Conservation (phyloP, 2,888 invertebrate species). For the Pristionchus fissidentatus region DNA sequence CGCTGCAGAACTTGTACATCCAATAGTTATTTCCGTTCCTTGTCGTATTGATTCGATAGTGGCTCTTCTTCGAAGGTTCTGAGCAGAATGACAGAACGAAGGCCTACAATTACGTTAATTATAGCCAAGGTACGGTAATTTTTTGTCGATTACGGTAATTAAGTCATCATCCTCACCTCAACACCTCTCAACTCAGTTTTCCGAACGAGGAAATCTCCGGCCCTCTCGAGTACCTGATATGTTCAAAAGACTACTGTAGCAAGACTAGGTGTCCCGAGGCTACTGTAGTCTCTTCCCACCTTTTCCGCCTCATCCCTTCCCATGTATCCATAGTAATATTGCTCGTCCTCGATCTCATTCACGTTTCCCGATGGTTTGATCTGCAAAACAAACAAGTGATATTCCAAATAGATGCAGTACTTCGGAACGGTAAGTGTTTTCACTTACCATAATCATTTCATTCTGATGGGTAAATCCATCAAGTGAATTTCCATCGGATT, state of each 20-base stretch:
- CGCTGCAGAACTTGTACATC: slow-evolving; percentile 61
- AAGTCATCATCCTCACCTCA: slow-evolving; percentile 47
- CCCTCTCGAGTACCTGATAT: slow-evolving; percentile 23
- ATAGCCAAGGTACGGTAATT: not conserved
- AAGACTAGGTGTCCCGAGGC: not conserved
- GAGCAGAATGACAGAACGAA: slow-evolving; percentile 52
- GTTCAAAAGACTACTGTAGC: not conserved
- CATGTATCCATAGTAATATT: slow-evolving; percentile 61
- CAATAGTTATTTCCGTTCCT: slow-evolving; percentile 54
- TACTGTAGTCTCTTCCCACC: not conserved
- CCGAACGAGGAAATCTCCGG: slow-evolving; percentile 62
- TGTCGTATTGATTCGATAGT: slow-evolving; percentile 55
- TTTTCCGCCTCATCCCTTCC: slow-evolving; percentile 29
- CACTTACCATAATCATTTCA: not conserved
- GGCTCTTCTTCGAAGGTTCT: slow-evolving; percentile 9
- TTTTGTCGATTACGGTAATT: slow-evolving; percentile 1
- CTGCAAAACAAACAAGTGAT: not conserved
- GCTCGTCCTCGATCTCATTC: slow-evolving; percentile 59
- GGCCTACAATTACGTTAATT: slow-evolving; percentile 43
- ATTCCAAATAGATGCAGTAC: not conserved
- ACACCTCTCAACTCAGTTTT: slow-evolving; percentile 54
- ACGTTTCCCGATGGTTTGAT: not conserved
- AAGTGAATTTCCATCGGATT: not conserved
- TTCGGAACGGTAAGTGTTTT: not conserved
- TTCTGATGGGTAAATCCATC: not conserved